Evolutionary conservation across 37 sponge, comb jelly and placozoan genomes (phyloP).

Genomic region (Diacarnus erythraeanus): DNA sequence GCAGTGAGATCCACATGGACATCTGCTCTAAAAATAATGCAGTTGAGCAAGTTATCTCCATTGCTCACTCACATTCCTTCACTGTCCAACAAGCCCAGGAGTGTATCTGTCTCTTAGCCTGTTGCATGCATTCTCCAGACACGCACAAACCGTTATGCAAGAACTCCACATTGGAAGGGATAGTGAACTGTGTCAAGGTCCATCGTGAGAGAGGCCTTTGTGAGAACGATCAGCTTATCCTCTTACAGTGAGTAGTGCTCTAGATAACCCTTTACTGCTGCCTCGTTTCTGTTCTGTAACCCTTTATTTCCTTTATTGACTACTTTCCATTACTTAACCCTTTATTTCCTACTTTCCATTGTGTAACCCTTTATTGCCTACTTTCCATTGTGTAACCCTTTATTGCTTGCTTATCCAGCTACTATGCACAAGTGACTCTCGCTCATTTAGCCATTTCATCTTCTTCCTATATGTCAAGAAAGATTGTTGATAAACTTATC

Average conservation of each 20-base stretch:
- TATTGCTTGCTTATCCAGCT: too few species aligned
- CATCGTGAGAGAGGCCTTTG: not conserved
- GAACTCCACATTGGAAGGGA: not conserved
- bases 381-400: not conserved
- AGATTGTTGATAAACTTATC: not conserved
- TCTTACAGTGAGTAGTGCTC: slow-evolving; percentile 27
- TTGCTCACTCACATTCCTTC: slow-evolving; percentile 15
- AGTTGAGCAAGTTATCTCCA: not conserved
- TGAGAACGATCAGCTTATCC: not conserved
- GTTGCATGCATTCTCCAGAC: slow-evolving; percentile 4
- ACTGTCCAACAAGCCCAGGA: slow-evolving; percentile 11
- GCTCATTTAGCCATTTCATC: slow-evolving; percentile 8
- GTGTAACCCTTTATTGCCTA: not conserved
- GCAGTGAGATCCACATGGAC: slow-evolving; percentile 10
- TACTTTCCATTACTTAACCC: too few species aligned
- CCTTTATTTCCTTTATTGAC: too few species aligned
- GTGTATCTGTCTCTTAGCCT: slow-evolving; percentile 7
- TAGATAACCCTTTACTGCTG: too few species aligned
- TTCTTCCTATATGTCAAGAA: not conserved
- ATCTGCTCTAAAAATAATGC: not conserved
- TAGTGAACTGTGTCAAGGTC: not conserved
- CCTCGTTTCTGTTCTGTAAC: too few species aligned
- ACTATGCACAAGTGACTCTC: not conserved
- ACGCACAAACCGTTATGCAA: not conserved
- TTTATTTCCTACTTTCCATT: not conserved